Percentiles rank a stretch among this genome's conserved stretches.
phyloP scores from a whole-genome alignment of 2,888 invertebrate species.

The Papilio demoleus region DNA sequence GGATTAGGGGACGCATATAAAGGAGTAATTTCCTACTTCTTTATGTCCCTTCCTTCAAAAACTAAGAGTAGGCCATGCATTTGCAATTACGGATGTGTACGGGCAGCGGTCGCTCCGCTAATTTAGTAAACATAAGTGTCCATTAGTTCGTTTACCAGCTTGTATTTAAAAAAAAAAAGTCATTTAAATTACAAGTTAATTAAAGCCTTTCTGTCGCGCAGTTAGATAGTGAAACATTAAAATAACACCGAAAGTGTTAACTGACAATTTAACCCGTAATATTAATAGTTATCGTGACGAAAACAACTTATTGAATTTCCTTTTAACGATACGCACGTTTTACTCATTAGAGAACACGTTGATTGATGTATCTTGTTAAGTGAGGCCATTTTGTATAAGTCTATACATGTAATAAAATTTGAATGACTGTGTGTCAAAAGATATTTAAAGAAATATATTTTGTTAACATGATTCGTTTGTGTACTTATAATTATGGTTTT shows the following conservation, averaged over 20 bases:
- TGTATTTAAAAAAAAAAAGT: neutral
- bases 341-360: slow-evolving; percentile 32
- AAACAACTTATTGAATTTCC: slow-evolving; percentile 16
- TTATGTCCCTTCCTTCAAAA: neutral
- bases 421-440: no score
- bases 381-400: slow-evolving; percentile 26
- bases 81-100: neutral
- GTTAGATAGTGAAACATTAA: slow-evolving; percentile 20
- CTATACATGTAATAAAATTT: neutral
- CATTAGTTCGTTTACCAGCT: no score
- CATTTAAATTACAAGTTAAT: neutral
- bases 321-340: slow-evolving; percentile 29
- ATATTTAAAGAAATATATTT: no score
- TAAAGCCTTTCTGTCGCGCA: neutral
- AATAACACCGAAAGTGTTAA: neutral
- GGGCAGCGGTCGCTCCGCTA: neutral
- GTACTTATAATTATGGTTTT: no score
- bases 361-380: slow-evolving; percentile 30
- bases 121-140: no score
- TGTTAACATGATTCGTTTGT: no score
- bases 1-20: neutral
- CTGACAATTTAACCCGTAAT: neutral
- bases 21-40: neutral
- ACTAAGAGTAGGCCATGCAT: neutral
- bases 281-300: slow-evolving; percentile 15